Base-by-base conservation (phyloP, 2,888 invertebrate species). In the Agriotes lineatus region DNA sequence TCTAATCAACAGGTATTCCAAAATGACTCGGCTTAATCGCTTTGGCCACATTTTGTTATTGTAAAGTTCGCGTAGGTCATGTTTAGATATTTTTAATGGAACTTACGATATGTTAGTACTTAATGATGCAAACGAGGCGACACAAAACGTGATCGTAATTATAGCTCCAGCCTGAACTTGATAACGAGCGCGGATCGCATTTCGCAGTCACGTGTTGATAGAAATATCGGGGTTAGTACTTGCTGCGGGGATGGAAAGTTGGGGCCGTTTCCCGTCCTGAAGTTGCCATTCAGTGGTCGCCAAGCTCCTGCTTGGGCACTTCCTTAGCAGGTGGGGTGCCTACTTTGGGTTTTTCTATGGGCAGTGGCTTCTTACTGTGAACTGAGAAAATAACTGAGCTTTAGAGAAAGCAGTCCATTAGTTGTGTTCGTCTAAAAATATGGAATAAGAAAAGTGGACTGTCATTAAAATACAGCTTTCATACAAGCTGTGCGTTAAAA, bases 281-380 rank as follows among this genome's bases (percentile, higher is more conserved):
- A 4, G 16, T 16, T 16, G 25, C 25, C 7, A 25, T 48, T 54
- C 54, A 54, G 33, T 33, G 5, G n/a, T 61, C 48, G 18, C 70
- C 61, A 39, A 66, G 63, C 52, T 76, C 71, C 19, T 65, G 68
- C 30, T 74, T 71, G 16, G 66, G 58, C 19, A 72, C 64, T 67
- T 76, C 70, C 59, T 77, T 77, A n/a, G 74, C 69, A 0, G 54
- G 50, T 0, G 77, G 74, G n/a, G 70, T 65, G 35, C 74, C 75
- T 6, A 2, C 75, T 60, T 76, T 76, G 2, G 63, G 14, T 65
- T 76, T 77, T 16, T 60, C 58, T 20, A 19, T 20, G 12, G 75
- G 68, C 6, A 72, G 59, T 4, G 72, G 67, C 57, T 79, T 78
- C 70, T 77, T 79, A 42, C 67, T 74, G 65, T 77, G 72, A 6